Percentiles rank a stretch among this genome's conserved stretches.
These are phyloP conservation scores for Caenorhabditis zanzibari DNA, from an alignment of 2,888 invertebrate genomes.

Conservation along the genomic window DNA sequence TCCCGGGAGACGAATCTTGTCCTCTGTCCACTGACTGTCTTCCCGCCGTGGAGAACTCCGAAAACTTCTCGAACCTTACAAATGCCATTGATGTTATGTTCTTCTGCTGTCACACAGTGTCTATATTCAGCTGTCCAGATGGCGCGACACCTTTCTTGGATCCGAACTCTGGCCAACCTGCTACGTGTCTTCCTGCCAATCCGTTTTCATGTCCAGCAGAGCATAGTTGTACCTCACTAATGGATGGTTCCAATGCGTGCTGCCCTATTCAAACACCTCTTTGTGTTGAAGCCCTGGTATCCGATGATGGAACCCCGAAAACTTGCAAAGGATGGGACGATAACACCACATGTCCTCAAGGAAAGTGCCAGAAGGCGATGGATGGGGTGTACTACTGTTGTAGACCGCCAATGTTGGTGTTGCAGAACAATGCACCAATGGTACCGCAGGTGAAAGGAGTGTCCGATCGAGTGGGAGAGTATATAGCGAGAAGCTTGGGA, in stretches of 20 bases:
- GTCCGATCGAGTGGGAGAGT: slow-evolving; percentile 50
- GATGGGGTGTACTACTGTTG: slow-evolving; percentile 75
- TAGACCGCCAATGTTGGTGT: slow-evolving; percentile 45
- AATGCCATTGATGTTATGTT: slow-evolving; percentile 74
- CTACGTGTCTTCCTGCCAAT: slow-evolving; percentile 61
- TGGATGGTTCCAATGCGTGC: slow-evolving; percentile 73
- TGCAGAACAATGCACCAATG: slow-evolving; percentile 38
- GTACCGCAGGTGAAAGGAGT: slow-evolving; percentile 57
- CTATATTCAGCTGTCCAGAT: slow-evolving; percentile 73
- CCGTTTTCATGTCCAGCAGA: slow-evolving; percentile 74
- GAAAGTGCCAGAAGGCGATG: slow-evolving; percentile 72
- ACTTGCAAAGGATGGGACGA: slow-evolving; percentile 71
- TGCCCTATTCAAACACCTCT: slow-evolving; percentile 66
- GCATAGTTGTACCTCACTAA: slow-evolving; percentile 65
- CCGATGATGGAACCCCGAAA: slow-evolving; percentile 60
- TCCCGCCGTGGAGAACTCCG: slow-evolving; percentile 71
- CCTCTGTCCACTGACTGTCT: slow-evolving; percentile 71
- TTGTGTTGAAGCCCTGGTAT: slow-evolving; percentile 70
- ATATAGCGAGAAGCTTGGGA: slow-evolving; percentile 49
- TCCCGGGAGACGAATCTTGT: slow-evolving; percentile 74
- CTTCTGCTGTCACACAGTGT: slow-evolving; percentile 76
- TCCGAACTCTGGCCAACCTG: slow-evolving; percentile 60
- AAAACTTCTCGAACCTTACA: slow-evolving; percentile 55
- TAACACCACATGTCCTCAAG: slow-evolving; percentile 64
- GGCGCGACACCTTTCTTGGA: slow-evolving; percentile 67